Percentiles rank a stretch among this genome's conserved stretches.
These are phyloP conservation scores for Aythya baeri DNA, from an alignment of 2,113 vertebrate genomes.

Conservation along the genomic window DNA sequence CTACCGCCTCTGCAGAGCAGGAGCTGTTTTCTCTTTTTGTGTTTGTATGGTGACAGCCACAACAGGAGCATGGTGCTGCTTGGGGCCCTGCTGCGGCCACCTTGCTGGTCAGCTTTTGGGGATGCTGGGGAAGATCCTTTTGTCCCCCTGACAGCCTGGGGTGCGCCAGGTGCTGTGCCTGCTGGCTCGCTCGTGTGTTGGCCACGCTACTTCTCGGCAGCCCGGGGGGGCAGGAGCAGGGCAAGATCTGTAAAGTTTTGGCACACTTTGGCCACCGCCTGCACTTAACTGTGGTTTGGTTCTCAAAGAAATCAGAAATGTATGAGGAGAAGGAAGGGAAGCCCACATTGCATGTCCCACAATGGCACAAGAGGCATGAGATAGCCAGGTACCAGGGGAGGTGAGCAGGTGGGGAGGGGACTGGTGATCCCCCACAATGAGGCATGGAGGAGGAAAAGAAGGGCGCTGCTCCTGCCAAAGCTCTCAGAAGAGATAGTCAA, in stretches of 20 bases:
- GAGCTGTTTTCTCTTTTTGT: neutral
- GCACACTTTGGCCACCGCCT: neutral
- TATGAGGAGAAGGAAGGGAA: neutral
- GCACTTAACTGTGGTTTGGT: neutral
- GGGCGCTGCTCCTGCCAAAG: neutral
- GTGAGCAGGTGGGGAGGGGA: too few relatives aligned
- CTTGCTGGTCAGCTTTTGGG: neutral
- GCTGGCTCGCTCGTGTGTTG: neutral
- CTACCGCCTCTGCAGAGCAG: neutral
- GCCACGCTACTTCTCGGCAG: neutral
- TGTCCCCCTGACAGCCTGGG: neutral
- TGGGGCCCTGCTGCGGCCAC: neutral
- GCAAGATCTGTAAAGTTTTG: neutral
- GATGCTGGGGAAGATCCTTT: neutral
- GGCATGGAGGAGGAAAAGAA: accelerated
- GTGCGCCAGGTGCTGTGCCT: neutral
- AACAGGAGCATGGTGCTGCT: neutral
- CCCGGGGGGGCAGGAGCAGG: neutral
- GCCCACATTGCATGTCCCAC: accelerated
- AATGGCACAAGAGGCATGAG: accelerated
- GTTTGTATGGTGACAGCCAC: neutral
- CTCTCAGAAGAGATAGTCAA: neutral
- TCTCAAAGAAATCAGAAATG: neutral
- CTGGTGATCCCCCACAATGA: accelerated
- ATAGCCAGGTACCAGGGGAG: neutral